Evolutionary conservation across 2,797 vertebrate species (phyloP).

Genomic region (Podarcis lilfordi): DNA sequence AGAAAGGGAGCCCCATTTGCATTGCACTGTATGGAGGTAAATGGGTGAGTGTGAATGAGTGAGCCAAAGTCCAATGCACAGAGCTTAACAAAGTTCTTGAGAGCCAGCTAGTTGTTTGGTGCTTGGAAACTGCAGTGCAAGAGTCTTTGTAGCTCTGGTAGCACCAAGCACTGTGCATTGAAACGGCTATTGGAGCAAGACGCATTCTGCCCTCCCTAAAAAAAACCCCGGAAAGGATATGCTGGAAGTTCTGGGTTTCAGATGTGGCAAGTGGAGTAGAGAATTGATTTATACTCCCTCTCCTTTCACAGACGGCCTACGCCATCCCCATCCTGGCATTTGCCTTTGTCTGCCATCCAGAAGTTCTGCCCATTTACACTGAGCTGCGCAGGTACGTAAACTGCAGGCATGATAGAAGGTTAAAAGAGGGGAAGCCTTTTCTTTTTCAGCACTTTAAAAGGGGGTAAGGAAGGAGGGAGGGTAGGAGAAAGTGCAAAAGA

Average conservation of each 20-base stretch:
- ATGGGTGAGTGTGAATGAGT: no score
- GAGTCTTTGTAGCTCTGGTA: no score
- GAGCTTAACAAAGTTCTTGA: no score
- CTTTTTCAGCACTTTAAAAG: not conserved
- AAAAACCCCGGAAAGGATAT: not conserved
- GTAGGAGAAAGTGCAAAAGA: not conserved
- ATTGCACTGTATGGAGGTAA: no score
- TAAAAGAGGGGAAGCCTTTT: not conserved
- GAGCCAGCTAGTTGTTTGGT: no score
- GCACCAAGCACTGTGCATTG: no score
- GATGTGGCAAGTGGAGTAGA: not conserved
- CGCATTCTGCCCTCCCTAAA: no score
- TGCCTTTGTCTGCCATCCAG: slow-evolving; percentile 92
- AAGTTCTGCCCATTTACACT: slow-evolving; percentile 94
- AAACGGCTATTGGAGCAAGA: no score
- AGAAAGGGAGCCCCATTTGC: no score
- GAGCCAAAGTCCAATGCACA: no score
- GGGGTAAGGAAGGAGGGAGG: not conserved
- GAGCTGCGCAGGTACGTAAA: slow-evolving; percentile 94
- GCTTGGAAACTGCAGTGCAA: no score
- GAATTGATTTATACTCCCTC: not conserved
- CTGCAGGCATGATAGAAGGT: not conserved
- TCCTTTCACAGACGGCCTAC: slow-evolving; percentile 90
- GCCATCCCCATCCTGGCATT: slow-evolving; percentile 99
- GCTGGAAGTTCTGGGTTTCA: not conserved